Conservation (phyloP, 1,140 invertebrate species). For the Drosophila mojavensis region DNA sequence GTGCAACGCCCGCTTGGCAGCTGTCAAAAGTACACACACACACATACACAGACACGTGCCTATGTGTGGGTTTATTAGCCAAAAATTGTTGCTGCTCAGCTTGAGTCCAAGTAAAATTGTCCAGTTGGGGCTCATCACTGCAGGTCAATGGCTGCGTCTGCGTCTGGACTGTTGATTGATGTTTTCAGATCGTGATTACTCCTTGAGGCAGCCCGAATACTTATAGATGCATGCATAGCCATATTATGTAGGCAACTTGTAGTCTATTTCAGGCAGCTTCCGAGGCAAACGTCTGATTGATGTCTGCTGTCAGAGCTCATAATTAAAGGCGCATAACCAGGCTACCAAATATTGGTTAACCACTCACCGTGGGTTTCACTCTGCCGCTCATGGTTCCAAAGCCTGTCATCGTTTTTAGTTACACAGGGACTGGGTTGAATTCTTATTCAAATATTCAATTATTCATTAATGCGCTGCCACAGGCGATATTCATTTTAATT, state of each 20-base stretch:
- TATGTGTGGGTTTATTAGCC: constrained; percentile 30
- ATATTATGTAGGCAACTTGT: constrained; percentile 6
- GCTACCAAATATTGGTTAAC: constrained; percentile 3
- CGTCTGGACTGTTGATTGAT: constrained; percentile 40
- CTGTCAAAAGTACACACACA: constrained; percentile 55
- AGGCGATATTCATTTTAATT: no score
- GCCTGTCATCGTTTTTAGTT: no score
- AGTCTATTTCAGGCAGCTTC: constrained; percentile 22
- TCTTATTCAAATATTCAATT: no score
- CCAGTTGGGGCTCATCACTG: neutral
- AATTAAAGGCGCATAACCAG: constrained; percentile 19
- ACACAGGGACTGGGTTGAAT: no score
- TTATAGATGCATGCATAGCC: constrained; percentile 2
- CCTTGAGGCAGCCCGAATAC: constrained; percentile 6
- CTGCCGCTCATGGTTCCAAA: no score
- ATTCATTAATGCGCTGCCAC: no score
- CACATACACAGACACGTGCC: constrained; percentile 1
- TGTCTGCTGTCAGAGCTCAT: constrained; percentile 24
- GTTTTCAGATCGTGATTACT: constrained; percentile 35
- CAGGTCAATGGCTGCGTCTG: constrained; percentile 4
- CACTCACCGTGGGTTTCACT: neutral
- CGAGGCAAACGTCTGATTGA: constrained; percentile 29
- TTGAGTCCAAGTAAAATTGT: constrained; percentile 3
- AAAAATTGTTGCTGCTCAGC: constrained; percentile 14
- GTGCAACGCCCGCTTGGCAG: constrained; percentile 79